Percentiles rank a stretch among this genome's conserved stretches.
These are phyloP conservation scores for Cephonodes hylas DNA, from an alignment of 2,888 invertebrate species.

Conservation along the genomic window DNA sequence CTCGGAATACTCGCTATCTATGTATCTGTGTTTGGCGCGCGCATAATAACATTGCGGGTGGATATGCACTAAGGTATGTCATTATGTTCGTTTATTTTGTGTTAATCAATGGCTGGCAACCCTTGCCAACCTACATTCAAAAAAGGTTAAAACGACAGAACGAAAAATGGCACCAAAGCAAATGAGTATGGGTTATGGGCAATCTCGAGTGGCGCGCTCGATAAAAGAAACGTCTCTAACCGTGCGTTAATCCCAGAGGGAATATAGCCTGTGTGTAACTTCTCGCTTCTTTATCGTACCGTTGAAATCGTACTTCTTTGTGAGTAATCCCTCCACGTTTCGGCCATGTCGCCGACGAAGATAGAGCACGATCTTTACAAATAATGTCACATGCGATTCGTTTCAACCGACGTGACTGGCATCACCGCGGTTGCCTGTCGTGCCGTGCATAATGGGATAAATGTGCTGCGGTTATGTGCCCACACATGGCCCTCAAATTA, in stretches of 20 bases:
- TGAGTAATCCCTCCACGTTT: slow-evolving; percentile 80
- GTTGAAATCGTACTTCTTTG: slow-evolving; percentile 80
- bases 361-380: slow-evolving; percentile 82
- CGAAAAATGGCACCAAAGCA: background rate
- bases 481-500: slow-evolving; percentile 78
- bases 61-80: slow-evolving; percentile 13
- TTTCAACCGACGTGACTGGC: slow-evolving; percentile 80
- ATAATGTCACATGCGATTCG: slow-evolving; percentile 82
- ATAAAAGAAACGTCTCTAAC: slow-evolving; percentile 55
- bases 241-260: slow-evolving; percentile 71
- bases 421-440: slow-evolving; percentile 68
- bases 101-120: background rate
- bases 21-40: slow-evolving; percentile 44
- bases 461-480: slow-evolving; percentile 78
- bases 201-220: slow-evolving; percentile 16
- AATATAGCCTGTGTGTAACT: slow-evolving; percentile 70
- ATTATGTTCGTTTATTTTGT: background rate
- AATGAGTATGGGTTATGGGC: background rate
- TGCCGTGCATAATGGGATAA: slow-evolving; percentile 80
- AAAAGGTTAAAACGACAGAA: background rate
- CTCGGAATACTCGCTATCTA: slow-evolving; percentile 10
- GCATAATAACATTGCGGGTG: slow-evolving; percentile 40
- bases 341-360: slow-evolving; percentile 78
- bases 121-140: background rate
- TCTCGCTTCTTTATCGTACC: slow-evolving; percentile 77